These are phyloP conservation scores for Sinocyclocheilus anshuiensis DNA, from an alignment of 2,113 vertebrate species.

Conservation along the genomic window DNA sequence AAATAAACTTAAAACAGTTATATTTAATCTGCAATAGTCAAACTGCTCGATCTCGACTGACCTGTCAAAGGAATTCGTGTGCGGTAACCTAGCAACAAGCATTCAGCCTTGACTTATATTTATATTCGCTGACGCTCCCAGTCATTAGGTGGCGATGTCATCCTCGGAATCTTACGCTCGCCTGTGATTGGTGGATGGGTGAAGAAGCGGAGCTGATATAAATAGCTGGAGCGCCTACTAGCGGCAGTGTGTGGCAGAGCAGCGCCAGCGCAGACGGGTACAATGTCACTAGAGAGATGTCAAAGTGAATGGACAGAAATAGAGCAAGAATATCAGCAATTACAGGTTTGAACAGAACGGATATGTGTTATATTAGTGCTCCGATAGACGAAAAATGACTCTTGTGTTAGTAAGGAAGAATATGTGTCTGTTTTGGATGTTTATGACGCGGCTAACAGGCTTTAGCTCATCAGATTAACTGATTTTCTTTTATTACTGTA, in stretches of 20 bases:
- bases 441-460: constrained; percentile 19
- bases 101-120: not conserved
- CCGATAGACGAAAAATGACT: not conserved
- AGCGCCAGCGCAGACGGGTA: constrained; percentile 33
- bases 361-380: not conserved
- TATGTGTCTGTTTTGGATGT: not conserved
- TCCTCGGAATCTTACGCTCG: not conserved
- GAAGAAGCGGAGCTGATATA: constrained; percentile 10
- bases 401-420: not conserved
- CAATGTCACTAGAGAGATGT: constrained; percentile 77
- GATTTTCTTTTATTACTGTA: constrained; percentile 16
- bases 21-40: not conserved
- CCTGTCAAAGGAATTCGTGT: not conserved
- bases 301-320: constrained; percentile 85
- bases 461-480: constrained; percentile 17
- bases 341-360: constrained; percentile 79
- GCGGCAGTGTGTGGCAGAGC: not conserved
- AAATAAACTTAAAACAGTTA: not conserved
- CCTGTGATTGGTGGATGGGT: not conserved
- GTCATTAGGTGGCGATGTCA: not conserved
- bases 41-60: not conserved
- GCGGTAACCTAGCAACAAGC: constrained; percentile 68
- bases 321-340: constrained; percentile 86
- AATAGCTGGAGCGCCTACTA: not conserved
- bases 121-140: not conserved